Base-by-base conservation (phyloP, 1,140 invertebrate species). In the Gonioctena quinquepunctata region DNA sequence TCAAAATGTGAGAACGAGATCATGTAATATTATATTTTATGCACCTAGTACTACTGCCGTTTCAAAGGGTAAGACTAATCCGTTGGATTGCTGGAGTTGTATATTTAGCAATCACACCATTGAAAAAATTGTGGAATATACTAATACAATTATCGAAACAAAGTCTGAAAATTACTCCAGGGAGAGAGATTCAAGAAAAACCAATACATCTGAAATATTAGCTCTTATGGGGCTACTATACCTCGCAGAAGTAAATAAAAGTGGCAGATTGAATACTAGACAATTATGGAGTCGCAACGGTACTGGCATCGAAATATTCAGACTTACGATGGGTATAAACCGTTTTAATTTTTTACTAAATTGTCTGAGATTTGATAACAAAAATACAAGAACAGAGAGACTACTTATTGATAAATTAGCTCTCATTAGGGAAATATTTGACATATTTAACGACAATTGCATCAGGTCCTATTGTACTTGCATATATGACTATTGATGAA, bases 401-500 rank as follows among this genome's bases (percentile, higher is more conserved):
- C 25, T 19, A 68, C 16, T n/a, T 19, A 22, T 57, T 16, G 62
- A 57, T 50, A 65, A 64, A 23, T 26, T 61, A 33, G 3, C 54
- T n/a, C 21, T 22, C n/a, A 70, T 66, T 18, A 2, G 69, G 22
- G 52, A 66, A 23, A 48, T 65, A 48, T 67, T 61, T 63, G 65
- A 71, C 49, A 23, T 50, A 21, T 68, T 67, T 63, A 57, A n/a
- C 13, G 27, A 48, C 27, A 28, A 28, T 28, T 28, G 27, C 27
- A 28, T 28, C 27, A 28, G 1, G 27, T 27, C 28, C 13, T 66
- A 22, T 52, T 27, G 7, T 13, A 13, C 54, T 3, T 65, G n/a
- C 52, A 21, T 70, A 52, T 64, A 57, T 25, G 33, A 73, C 63
- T 11, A 48, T 71, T 2, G 69, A 73, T 52, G 68, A 77, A 69